phyloP scores from a whole-genome alignment of 2,888 invertebrate genomes.

The Caenorhabditis becei region DNA sequence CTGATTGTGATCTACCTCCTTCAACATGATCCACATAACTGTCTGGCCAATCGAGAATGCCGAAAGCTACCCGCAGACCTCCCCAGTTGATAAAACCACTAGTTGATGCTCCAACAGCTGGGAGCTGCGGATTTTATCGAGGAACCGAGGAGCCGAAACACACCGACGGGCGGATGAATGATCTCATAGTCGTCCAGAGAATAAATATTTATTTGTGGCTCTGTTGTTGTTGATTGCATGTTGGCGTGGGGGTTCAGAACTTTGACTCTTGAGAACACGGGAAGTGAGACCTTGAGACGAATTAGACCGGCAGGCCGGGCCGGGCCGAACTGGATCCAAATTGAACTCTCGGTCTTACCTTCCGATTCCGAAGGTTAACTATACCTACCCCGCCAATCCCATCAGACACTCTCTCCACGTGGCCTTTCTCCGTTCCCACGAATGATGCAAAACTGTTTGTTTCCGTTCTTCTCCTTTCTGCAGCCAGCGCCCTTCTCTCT shows the following conservation, averaged over 20 bases:
- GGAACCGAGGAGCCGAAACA: constrained; percentile 3
- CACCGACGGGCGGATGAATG: constrained; percentile 43
- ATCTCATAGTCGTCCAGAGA: constrained; percentile 16
- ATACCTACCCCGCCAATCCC: no score
- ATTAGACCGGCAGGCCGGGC: no score
- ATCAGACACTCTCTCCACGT: background rate
- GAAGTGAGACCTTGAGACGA: background rate
- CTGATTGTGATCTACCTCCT: background rate
- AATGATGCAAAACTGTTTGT: constrained; percentile 21
- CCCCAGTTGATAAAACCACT: no score
- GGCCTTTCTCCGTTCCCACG: constrained; percentile 18
- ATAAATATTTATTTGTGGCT: constrained; percentile 25
- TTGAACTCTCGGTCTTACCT: no score
- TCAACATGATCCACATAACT: constrained; percentile 38
- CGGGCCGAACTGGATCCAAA: no score
- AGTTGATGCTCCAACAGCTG: background rate
- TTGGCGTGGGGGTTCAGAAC: constrained; percentile 1
- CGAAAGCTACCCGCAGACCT: background rate
- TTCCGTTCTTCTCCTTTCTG: constrained; percentile 6
- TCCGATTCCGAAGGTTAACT: no score
- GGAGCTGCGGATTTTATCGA: no score
- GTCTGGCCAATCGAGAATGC: constrained; percentile 36
- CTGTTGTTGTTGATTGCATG: constrained; percentile 23
- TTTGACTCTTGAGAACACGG: background rate
- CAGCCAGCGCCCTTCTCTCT: background rate